Evolutionary conservation across 2,113 vertebrate genomes (phyloP).

Genomic region (Rhodinocichla rosea): DNA sequence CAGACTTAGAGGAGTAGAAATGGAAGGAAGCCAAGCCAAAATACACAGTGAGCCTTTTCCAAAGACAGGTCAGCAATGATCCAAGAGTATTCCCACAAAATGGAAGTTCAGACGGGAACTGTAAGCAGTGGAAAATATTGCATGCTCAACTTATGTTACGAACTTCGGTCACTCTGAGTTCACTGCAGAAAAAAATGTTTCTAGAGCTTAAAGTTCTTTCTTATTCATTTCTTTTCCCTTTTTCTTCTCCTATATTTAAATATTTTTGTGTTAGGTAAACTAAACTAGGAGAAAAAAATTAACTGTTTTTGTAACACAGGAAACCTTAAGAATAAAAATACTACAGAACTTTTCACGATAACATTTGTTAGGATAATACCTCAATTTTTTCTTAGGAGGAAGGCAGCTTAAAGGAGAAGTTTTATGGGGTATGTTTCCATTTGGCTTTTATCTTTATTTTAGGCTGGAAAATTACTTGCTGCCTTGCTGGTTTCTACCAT

Average conservation of each 20-base stretch:
- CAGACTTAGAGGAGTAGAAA: conserved; percentile 55
- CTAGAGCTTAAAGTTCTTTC: background rate
- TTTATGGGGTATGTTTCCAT: background rate
- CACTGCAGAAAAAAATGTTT: background rate
- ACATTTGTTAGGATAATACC: background rate
- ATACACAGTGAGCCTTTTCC: conserved; percentile 58
- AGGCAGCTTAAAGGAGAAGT: background rate
- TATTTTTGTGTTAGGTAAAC: background rate
- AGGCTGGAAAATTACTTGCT: background rate
- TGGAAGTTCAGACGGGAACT: conserved; percentile 56
- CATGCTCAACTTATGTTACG: background rate
- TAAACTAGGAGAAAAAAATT: background rate
- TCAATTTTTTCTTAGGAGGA: background rate
- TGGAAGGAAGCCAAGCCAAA: conserved; percentile 63
- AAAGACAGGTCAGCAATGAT: conserved; percentile 63
- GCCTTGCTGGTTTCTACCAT: background rate
- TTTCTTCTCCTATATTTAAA: background rate
- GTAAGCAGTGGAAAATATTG: conserved; percentile 66
- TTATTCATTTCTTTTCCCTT: background rate
- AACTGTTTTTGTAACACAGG: background rate
- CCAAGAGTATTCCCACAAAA: conserved; percentile 62
- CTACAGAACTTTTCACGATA: background rate
- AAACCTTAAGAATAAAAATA: background rate
- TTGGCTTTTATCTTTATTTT: background rate
- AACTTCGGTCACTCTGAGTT: conserved; percentile 27